Conservation (phyloP, 2,113 vertebrate species). For the Oriolus oriolus region DNA sequence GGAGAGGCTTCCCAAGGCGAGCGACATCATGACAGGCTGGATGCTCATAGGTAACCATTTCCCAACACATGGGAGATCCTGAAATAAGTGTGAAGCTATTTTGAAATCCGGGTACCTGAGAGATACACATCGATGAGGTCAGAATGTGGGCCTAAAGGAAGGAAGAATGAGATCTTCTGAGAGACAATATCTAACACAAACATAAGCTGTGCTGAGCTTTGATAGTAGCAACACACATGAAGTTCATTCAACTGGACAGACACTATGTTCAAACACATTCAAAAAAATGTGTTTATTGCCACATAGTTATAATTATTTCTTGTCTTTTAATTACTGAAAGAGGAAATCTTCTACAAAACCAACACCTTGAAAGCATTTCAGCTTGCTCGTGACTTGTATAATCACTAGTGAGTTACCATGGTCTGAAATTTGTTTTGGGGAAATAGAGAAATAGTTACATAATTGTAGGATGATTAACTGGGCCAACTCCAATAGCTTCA, state of each 20-base stretch:
- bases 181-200: rapidly evolving
- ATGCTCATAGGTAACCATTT: neutral
- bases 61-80: neutral
- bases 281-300: neutral
- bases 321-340: neutral
- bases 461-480: neutral
- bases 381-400: neutral
- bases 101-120: neutral
- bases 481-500: neutral
- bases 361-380: neutral
- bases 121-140: neutral
- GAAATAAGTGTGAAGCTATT: neutral
- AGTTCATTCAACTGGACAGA: neutral
- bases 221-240: neutral
- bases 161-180: neutral
- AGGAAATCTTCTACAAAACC: neutral
- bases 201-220: neutral
- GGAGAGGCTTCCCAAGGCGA: neutral
- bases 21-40: neutral
- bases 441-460: neutral
- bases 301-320: neutral
- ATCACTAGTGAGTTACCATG: neutral
- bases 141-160: neutral
- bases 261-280: neutral
- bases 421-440: neutral